Conservation (phyloP, 2,888 invertebrate genomes). For the Athalia rosae region DNA sequence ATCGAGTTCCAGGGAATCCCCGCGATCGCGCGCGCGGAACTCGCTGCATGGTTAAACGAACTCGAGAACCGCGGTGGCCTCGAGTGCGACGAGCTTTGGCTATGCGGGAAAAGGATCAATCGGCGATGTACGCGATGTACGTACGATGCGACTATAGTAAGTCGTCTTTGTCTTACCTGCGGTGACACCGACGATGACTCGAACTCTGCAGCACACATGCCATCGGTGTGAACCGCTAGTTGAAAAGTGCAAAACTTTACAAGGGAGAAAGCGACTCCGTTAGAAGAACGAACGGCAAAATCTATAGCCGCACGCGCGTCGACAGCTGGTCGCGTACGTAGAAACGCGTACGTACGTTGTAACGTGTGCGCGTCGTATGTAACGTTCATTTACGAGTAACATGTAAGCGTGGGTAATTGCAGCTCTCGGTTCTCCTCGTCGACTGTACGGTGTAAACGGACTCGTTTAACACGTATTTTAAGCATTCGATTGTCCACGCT, state of each 20-base stretch:
- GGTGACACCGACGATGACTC: too few relatives aligned
- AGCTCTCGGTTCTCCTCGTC: background rate
- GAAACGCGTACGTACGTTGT: too few relatives aligned
- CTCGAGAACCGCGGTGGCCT: background rate
- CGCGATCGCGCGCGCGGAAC: background rate
- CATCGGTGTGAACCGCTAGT: too few relatives aligned
- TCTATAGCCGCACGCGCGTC: conserved; percentile 12
- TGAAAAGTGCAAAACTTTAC: background rate
- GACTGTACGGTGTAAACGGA: background rate
- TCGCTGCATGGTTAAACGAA: background rate
- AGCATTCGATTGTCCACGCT: conserved; percentile 7
- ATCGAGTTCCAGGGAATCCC: conserved; percentile 5
- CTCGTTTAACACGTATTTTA: conserved; percentile 1
- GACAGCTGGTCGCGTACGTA: conserved; percentile 27
- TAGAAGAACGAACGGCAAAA: conserved; percentile 18
- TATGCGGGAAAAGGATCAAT: too few relatives aligned
- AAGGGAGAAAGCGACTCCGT: conserved; percentile 23
- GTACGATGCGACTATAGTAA: too few relatives aligned
- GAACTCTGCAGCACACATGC: too few relatives aligned
- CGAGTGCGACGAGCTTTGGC: too few relatives aligned
- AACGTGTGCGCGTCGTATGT: too few relatives aligned
- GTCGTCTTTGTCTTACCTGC: too few relatives aligned
- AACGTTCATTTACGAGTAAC: too few relatives aligned
- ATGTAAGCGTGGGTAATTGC: conserved; percentile 19
- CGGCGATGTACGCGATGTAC: too few relatives aligned